Evolutionary conservation across 2,888 invertebrate genomes (phyloP).

Genomic region (Drosophila crucigera): DNA sequence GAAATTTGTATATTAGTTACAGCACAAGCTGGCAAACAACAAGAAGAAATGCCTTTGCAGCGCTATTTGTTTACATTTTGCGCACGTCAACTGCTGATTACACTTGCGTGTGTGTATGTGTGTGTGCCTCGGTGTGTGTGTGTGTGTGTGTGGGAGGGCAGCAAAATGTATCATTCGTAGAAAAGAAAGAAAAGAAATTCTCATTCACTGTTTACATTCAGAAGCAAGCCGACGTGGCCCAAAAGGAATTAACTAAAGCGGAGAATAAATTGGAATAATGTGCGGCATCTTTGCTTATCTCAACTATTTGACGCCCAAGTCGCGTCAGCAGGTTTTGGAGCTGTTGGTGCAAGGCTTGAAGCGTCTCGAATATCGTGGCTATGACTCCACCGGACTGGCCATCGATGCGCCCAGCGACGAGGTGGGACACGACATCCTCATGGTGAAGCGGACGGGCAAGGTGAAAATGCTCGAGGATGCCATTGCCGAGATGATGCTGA

Average conservation of each 20-base stretch:
- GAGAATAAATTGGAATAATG: constrained; percentile 45
- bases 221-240: constrained; percentile 54
- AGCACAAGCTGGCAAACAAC: background rate
- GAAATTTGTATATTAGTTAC: background rate
- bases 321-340: constrained; percentile 95
- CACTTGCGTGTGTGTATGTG: background rate
- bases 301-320: constrained; percentile 98
- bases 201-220: constrained; percentile 30
- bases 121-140: background rate
- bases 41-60: constrained; percentile 14
- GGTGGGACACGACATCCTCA: constrained; percentile 89
- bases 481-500: constrained; percentile 88
- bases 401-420: constrained; percentile 90
- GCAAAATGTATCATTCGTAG: constrained; percentile 41
- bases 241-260: constrained; percentile 1
- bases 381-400: constrained; percentile 98
- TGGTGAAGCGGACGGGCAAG: constrained; percentile 95
- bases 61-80: constrained; percentile 50
- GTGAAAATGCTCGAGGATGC: constrained; percentile 95
- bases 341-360: constrained; percentile 97
- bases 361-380: constrained; percentile 98
- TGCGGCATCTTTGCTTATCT: constrained; percentile 99
- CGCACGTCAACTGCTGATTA: constrained; percentile 51
- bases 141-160: constrained; percentile 10
- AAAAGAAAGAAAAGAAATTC: constrained; percentile 35